Base-by-base conservation (phyloP, 2,888 invertebrate species). In the Melolontha melolontha region DNA sequence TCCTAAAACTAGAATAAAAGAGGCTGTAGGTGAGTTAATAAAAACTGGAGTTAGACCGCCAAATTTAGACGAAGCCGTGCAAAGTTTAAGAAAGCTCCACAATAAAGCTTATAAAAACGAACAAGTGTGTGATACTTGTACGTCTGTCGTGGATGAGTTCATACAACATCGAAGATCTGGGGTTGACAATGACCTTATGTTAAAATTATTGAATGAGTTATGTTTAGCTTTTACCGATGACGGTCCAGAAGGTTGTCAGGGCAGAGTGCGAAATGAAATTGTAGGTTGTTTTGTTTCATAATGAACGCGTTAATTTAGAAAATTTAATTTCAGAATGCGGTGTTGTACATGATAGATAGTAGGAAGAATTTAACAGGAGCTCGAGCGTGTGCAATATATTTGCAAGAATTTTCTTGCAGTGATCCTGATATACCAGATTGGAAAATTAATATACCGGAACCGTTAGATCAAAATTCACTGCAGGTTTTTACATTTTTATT, bases 291-390 rank as follows among this genome's bases (percentile, higher is more conserved):
- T 11, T 14, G 22, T 29, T 64, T 34, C 22, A 4, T 57, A 55
- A 10, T 14, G 14, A 2, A 14, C 2, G 11, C 1, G 10, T 47
- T 1, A 2, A 47, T 1, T 14, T 8, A 47, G 5, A n/a, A 14
- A 5, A 12, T 11, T 5, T n/a, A 14, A 59, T 84, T 85, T 51
- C 79, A 91, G 88, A 88, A 88, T 11, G 86, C 88, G n/a, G 74
- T 89, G 27, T 76, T 86, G n/a, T 86, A 88, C 76, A 91, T 92
- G 57, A 79, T 90, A 16, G 85, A 85, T 68, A 85, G 85, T 17
- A 84, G 84, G 59, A 84, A 84, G 10, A 82, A 85, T 70, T 82
- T 90, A 5, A 85, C 86, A 1, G 82, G 88, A 0, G 80, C 83
- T 11, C 84, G 86, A 39, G 84, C 89, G 67, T 91, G 91, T 74